phyloP scores from a whole-genome alignment of 2,113 vertebrate species.

The Apodemus speciosus region DNA sequence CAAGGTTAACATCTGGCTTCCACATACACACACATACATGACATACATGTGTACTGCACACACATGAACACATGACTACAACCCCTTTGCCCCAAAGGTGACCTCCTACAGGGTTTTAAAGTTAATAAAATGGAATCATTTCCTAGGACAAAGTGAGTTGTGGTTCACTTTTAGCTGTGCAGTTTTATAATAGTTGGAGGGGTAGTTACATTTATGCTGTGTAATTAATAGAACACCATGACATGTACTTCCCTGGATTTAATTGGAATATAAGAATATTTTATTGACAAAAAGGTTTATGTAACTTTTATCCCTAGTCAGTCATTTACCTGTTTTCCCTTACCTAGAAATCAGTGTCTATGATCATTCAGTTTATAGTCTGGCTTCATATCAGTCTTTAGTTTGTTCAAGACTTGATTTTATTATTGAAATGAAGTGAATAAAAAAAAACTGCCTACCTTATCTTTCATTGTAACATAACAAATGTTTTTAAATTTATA shows the following conservation, averaged over 20 bases:
- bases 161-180: background rate
- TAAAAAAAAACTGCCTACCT: background rate
- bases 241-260: background rate
- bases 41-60: background rate
- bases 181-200: conserved; percentile 17
- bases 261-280: conserved; percentile 21
- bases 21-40: background rate
- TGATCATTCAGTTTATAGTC: background rate
- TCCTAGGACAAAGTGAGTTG: conserved; percentile 32
- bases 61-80: background rate
- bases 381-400: background rate
- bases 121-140: conserved; percentile 21
- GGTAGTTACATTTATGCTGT: background rate
- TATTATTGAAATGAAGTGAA: conserved; percentile 53
- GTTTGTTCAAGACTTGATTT: conserved; percentile 50
- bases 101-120: background rate
- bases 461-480: conserved; percentile 57
- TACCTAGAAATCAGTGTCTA: background rate
- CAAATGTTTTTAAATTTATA: conserved; percentile 24
- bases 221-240: background rate
- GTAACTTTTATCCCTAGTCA: background rate
- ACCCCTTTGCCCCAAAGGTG: background rate
- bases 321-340: background rate
- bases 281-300: background rate
- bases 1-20: background rate